Evolutionary conservation across 1,140 invertebrate genomes (phyloP), one percentile per base, ranked within the genome.

Genomic region (Bombus sibiricus): DNA sequence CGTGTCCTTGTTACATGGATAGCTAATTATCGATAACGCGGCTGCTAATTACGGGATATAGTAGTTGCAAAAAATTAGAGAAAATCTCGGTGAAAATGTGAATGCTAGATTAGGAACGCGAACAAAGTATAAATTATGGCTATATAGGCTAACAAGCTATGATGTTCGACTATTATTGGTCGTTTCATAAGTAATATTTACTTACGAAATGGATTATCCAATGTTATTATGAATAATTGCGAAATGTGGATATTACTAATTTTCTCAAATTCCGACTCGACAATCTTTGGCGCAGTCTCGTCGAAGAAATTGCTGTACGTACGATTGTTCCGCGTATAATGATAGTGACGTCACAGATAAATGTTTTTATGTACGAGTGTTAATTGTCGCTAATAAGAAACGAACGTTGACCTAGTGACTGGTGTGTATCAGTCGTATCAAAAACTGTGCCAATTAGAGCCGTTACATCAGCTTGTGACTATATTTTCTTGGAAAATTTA

Each of bases 371-470:
- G 39, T 66, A 37, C 71, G 2, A 59, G 84, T 72, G 89, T 88
- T 91, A 91, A 91, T 82, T 81, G 85, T 37, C 66, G 82, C 68
- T 91, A 90, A 90, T 83, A 64, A 85, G 72, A 80, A 86, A 80
- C 78, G 82, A 90, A 68, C 87, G 87, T 90, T 87, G 85, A 91
- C 89, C 89, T 83, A 90, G 75, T 90, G 77, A 72, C 41, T 43
- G 53, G n/a, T 15, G 59, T 47, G 72, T 75, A 87, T 79, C 68
- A 37, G 37, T 78, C 64, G 71, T 66, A 83, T 74, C 77, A 69
- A 81, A 89, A 83, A 83, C 64, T 88, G 41, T 81, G 80, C 75
- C 71, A 77, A 85, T 88, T 88, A 79, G 81, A 13, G 3, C 41
- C 28, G 32, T 89, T 76, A 43, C 87, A 68, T 89, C 88, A 83